phyloP scores from a whole-genome alignment of 2,113 vertebrate species.

The Myrmecophaga tridactyla region DNA sequence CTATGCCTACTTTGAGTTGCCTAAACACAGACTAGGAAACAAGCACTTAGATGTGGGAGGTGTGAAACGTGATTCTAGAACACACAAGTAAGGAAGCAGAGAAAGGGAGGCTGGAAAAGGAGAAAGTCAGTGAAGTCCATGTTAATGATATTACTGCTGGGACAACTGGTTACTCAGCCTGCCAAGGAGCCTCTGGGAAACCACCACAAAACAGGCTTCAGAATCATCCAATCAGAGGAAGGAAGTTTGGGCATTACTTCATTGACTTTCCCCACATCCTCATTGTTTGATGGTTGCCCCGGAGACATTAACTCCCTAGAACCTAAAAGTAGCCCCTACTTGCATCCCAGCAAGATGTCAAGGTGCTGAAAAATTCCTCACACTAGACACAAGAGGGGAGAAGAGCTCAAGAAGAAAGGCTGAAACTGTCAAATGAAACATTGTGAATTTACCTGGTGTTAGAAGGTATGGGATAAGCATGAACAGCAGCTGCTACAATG shows the following conservation, averaged over 20 bases:
- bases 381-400: background rate
- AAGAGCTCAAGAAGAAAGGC: background rate
- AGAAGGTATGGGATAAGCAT: accelerated
- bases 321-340: background rate
- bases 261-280: accelerated
- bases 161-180: background rate
- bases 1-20: background rate
- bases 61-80: background rate
- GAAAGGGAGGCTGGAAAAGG: background rate
- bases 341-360: background rate
- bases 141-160: background rate
- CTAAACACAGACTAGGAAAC: background rate
- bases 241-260: background rate
- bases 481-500: background rate
- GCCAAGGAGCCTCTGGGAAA: background rate
- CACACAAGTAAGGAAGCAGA: background rate
- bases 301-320: background rate
- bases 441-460: background rate
- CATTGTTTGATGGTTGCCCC: background rate
- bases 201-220: background rate
- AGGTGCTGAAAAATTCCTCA: background rate
- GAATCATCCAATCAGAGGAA: background rate
- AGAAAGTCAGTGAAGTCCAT: background rate
- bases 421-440: background rate
- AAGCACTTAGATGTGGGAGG: background rate